phyloP scores from a whole-genome alignment of 2,888 invertebrate genomes.

The Drosophila limbata region DNA sequence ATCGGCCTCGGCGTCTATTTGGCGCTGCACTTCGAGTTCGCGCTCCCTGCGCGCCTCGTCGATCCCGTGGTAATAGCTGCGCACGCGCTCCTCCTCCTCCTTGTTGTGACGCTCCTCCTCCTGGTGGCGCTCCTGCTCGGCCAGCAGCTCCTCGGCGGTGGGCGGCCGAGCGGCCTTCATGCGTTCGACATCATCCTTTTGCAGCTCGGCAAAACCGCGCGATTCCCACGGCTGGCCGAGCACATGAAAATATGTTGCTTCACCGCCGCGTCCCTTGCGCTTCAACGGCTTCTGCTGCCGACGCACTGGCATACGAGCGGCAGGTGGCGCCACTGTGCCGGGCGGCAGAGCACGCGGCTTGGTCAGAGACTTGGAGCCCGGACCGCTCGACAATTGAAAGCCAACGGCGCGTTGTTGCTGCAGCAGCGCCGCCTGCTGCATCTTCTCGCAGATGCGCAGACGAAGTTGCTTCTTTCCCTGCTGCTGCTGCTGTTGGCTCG shows the following conservation, averaged over 20 bases:
- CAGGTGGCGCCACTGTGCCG: constrained; percentile 53
- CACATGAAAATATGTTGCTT: constrained; percentile 66
- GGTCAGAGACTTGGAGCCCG: background rate
- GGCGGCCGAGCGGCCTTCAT: constrained; percentile 48
- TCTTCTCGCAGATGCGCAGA: constrained; percentile 41
- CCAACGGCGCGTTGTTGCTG: constrained; percentile 25
- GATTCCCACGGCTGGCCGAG: constrained; percentile 69
- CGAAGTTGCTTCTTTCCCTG: constrained; percentile 17
- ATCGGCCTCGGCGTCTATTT: constrained; percentile 46
- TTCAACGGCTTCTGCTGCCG: constrained; percentile 17
- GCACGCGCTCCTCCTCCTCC: constrained; percentile 60
- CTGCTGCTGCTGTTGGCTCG: background rate
- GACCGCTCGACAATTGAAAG: constrained; percentile 1
- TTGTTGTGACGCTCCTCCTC: constrained; percentile 58
- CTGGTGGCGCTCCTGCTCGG: constrained; percentile 41
- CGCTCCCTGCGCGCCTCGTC: constrained; percentile 62
- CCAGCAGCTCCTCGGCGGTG: constrained; percentile 49
- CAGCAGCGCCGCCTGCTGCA: constrained; percentile 27
- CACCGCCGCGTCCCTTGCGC: constrained; percentile 41
- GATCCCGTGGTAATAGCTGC: constrained; percentile 52
- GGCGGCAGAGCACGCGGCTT: constrained; percentile 51
- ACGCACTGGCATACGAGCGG: background rate
- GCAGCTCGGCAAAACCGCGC: constrained; percentile 62
- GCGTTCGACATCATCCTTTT: constrained; percentile 53
- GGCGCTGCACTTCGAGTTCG: constrained; percentile 51